Percentiles rank a stretch among this genome's conserved stretches.
Evolutionary conservation across 2,113 vertebrate genomes (phyloP).

Genomic region (Cyphomyrus discorhynchus): DNA sequence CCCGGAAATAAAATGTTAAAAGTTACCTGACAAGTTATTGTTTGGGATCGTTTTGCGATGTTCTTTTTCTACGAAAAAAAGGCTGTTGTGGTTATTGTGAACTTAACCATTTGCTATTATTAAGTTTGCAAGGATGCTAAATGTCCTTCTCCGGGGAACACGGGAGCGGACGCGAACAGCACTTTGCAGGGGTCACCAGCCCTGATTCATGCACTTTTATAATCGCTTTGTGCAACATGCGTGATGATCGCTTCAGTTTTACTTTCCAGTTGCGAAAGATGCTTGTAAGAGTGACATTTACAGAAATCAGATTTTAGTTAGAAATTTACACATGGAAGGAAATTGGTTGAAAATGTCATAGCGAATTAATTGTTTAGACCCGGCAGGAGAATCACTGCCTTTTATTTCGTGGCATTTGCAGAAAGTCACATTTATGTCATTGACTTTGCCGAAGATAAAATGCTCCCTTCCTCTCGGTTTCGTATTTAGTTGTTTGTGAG

Average conservation of each 20-base stretch:
- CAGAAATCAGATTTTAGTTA: conserved; percentile 57
- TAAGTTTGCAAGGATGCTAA: neutral
- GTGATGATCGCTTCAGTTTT: conserved; percentile 27
- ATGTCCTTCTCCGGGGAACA: neutral
- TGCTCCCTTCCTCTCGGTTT: conserved; percentile 30
- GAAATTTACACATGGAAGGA: conserved; percentile 60
- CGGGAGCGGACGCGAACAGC: neutral
- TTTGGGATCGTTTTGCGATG: neutral
- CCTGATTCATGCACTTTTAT: neutral
- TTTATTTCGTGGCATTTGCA: conserved; percentile 51
- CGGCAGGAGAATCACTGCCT: conserved; percentile 31
- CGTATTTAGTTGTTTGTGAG: conserved; percentile 36
- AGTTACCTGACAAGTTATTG: neutral
- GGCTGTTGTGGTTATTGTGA: neutral
- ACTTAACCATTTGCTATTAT: neutral
- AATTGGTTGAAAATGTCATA: conserved; percentile 64
- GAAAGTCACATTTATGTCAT: conserved; percentile 56
- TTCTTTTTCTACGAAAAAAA: neutral
- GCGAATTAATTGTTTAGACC: conserved; percentile 52
- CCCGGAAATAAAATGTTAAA: neutral
- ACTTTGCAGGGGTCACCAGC: neutral
- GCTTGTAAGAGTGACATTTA: conserved; percentile 55
- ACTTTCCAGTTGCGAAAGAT: conserved; percentile 46
- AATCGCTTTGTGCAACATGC: conserved; percentile 17
- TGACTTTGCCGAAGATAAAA: conserved; percentile 50